phyloP scores from a whole-genome alignment of 2,797 vertebrate species.

The Lacerta agilis region DNA sequence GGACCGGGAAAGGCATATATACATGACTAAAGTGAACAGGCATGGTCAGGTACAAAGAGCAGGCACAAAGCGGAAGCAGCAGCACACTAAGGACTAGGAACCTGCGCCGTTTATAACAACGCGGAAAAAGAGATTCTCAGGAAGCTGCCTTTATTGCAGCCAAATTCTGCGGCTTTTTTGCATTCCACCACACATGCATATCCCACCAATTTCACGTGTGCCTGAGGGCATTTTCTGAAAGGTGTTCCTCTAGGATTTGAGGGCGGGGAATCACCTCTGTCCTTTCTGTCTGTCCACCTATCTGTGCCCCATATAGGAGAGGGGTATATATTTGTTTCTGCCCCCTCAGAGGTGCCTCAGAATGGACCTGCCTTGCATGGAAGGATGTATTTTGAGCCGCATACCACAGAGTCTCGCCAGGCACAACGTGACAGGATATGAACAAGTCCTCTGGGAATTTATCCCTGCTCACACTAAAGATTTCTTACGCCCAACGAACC shows the following conservation, averaged over 20 bases:
- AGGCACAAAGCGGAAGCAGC: background rate
- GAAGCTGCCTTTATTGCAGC: background rate
- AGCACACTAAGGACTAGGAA: background rate
- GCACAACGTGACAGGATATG: conserved; percentile 4
- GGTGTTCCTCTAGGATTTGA: background rate
- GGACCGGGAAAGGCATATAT: background rate
- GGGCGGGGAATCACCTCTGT: too few relatives aligned
- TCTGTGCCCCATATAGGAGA: background rate
- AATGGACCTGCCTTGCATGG: too few relatives aligned
- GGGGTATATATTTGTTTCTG: background rate
- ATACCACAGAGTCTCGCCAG: background rate
- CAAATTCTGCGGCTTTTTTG: background rate
- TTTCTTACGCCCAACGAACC: too few relatives aligned
- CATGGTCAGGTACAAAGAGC: too few relatives aligned
- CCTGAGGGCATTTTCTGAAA: background rate
- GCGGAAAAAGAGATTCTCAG: background rate
- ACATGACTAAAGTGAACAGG: too few relatives aligned
- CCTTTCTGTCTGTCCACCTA: background rate
- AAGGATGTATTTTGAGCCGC: background rate
- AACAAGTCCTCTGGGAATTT: background rate
- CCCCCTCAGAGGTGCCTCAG: background rate
- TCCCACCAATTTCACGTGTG: too few relatives aligned
- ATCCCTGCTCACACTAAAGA: background rate
- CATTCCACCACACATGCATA: background rate
- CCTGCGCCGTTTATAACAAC: background rate